Conservation (phyloP, 2,888 invertebrate species). For the Ormyrus rosae region DNA sequence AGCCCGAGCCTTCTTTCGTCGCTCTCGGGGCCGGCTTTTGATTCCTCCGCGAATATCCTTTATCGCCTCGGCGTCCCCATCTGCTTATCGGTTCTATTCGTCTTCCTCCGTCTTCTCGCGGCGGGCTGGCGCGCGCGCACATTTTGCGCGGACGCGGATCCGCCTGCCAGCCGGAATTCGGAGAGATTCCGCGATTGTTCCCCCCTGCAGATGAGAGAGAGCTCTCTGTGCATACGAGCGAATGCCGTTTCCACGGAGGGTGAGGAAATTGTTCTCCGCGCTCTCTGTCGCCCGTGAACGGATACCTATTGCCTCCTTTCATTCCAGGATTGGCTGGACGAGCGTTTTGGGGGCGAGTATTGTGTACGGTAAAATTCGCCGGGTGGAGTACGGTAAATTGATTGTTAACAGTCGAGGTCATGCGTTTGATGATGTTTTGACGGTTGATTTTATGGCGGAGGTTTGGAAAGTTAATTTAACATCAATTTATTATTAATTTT, state of each 20-base stretch:
- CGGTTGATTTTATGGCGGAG: too few relatives aligned
- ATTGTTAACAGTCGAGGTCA: too few relatives aligned
- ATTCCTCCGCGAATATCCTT: conserved; percentile 11
- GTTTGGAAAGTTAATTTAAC: too few relatives aligned
- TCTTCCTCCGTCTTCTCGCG: conserved; percentile 10
- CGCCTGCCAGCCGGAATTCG: background rate
- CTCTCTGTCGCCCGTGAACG: background rate
- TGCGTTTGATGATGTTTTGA: too few relatives aligned
- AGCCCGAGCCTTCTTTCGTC: background rate
- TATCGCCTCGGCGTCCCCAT: conserved; percentile 1
- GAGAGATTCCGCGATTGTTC: conserved; percentile 8
- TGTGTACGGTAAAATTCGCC: too few relatives aligned
- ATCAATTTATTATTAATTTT: too few relatives aligned
- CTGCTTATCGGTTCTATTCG: conserved; percentile 42
- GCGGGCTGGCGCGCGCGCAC: background rate
- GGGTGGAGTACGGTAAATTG: too few relatives aligned
- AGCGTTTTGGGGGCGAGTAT: too few relatives aligned
- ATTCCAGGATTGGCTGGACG: too few relatives aligned
- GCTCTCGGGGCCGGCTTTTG: background rate
- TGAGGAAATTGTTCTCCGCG: conserved; percentile 32
- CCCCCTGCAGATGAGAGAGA: conserved; percentile 3
- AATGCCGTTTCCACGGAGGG: background rate
- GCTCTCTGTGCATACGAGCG: background rate
- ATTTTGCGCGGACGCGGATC: background rate
- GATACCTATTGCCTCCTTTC: background rate